phyloP scores from a whole-genome alignment of 2,888 invertebrate species.

The Papilio protenor region DNA sequence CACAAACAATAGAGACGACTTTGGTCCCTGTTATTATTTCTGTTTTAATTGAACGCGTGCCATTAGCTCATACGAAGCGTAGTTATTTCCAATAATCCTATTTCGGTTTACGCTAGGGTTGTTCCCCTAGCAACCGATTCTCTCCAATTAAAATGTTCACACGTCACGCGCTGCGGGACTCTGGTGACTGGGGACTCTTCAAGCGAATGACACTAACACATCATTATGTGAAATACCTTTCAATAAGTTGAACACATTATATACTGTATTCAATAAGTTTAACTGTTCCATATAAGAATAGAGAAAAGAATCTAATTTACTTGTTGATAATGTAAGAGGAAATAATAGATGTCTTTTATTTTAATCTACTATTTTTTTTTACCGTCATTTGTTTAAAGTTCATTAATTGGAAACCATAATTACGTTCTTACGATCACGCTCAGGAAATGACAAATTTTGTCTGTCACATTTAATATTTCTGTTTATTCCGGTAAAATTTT shows the following conservation, averaged over 20 bases:
- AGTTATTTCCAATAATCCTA: constrained; percentile 59
- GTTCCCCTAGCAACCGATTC: constrained; percentile 62
- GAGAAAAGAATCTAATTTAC: not conserved
- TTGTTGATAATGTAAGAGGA: not conserved
- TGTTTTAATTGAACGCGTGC: constrained; percentile 42
- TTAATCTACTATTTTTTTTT: not conserved
- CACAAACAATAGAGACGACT: constrained; percentile 10
- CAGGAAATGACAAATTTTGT: not conserved
- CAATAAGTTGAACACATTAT: constrained; percentile 45
- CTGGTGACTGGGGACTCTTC: constrained; percentile 50
- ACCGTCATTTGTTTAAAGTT: too few relatives aligned
- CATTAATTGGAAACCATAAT: too few relatives aligned
- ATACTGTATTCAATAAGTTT: constrained; percentile 7
- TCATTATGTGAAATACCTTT: constrained; percentile 49
- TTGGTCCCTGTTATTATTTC: constrained; percentile 48
- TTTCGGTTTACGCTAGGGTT: constrained; percentile 61
- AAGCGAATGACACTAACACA: constrained; percentile 54
- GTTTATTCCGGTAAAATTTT: not conserved
- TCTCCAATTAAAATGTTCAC: constrained; percentile 81
- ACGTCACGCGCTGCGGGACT: constrained; percentile 75
- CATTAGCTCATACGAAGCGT: constrained; percentile 48
- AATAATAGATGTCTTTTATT: not conserved
- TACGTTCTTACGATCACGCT: too few relatives aligned
- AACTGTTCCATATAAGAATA: not conserved
- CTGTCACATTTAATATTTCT: not conserved